Conservation (phyloP, 2,113 vertebrate genomes). For the Rhagologus leucostigma region DNA sequence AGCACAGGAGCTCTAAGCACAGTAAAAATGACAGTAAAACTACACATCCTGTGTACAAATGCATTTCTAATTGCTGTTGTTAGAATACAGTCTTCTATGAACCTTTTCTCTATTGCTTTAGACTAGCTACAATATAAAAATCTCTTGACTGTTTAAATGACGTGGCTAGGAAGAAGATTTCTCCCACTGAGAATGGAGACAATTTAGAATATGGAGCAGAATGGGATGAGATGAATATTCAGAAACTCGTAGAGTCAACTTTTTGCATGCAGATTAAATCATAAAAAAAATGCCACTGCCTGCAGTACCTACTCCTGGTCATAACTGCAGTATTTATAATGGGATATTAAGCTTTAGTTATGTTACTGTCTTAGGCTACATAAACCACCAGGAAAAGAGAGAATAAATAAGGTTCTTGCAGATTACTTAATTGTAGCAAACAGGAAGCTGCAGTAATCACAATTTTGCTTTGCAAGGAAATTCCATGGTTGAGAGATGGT, state of each 20-base stretch:
- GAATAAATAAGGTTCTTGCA: slow-evolving; percentile 34
- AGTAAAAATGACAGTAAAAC: slow-evolving; percentile 9
- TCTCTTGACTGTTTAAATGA: background rate
- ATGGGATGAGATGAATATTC: background rate
- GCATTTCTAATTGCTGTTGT: background rate
- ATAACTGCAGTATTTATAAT: slow-evolving; percentile 43
- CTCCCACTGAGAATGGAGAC: background rate
- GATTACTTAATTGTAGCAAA: slow-evolving; percentile 7
- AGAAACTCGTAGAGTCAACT: background rate
- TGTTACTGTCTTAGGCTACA: slow-evolving; percentile 45
- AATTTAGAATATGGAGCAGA: background rate
- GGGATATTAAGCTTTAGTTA: slow-evolving; percentile 60
- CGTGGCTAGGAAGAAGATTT: background rate
- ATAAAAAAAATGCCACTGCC: background rate
- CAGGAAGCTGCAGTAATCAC: background rate
- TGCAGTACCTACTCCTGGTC: background rate
- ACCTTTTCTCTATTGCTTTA: background rate
- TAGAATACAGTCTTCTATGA: background rate
- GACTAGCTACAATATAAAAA: background rate
- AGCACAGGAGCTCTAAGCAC: background rate
- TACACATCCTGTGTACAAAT: background rate
- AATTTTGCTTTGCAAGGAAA: background rate
- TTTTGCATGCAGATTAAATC: slow-evolving; percentile 16
- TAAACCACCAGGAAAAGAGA: slow-evolving; percentile 36
- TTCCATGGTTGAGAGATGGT: background rate